These are phyloP conservation scores for Montifringilla adamsi DNA, from an alignment of 2,113 vertebrate species.

Conservation along the genomic window DNA sequence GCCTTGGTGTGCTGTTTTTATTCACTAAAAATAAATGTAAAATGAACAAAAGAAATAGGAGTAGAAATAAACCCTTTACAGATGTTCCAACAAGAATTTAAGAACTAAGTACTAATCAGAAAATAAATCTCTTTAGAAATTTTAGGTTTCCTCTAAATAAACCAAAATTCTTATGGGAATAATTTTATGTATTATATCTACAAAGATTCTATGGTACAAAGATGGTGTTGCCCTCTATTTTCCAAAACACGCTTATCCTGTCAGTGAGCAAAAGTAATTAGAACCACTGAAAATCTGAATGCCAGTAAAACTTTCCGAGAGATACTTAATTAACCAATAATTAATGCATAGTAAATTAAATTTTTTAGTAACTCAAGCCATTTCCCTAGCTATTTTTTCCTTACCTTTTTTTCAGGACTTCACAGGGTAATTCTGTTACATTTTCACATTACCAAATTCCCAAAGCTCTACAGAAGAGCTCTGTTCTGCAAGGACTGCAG, in stretches of 20 bases:
- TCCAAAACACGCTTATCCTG: background rate
- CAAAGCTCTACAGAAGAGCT: background rate
- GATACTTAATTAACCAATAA: slow-evolving; percentile 34
- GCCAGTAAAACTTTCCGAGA: background rate
- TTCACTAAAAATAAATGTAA: background rate
- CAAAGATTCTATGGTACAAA: background rate
- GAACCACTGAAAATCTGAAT: background rate
- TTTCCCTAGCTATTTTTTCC: slow-evolving; percentile 21
- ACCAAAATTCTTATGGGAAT: background rate
- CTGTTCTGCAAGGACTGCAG: background rate
- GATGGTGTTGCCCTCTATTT: background rate
- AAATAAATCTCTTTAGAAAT: background rate
- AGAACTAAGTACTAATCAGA: background rate
- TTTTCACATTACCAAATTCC: background rate
- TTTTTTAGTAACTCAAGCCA: slow-evolving; percentile 38
- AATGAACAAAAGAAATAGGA: background rate
- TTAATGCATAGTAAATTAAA: slow-evolving; percentile 48
- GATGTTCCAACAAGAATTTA: background rate
- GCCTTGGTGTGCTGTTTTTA: background rate
- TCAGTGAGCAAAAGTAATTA: background rate
- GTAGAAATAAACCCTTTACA: background rate
- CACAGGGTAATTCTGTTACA: slow-evolving; percentile 19
- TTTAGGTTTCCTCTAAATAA: background rate
- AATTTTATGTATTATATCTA: background rate
- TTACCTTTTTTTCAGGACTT: slow-evolving; percentile 39